Evolutionary conservation across 2,797 vertebrate genomes (phyloP).

Genomic region (Sebastiscus tertius): DNA sequence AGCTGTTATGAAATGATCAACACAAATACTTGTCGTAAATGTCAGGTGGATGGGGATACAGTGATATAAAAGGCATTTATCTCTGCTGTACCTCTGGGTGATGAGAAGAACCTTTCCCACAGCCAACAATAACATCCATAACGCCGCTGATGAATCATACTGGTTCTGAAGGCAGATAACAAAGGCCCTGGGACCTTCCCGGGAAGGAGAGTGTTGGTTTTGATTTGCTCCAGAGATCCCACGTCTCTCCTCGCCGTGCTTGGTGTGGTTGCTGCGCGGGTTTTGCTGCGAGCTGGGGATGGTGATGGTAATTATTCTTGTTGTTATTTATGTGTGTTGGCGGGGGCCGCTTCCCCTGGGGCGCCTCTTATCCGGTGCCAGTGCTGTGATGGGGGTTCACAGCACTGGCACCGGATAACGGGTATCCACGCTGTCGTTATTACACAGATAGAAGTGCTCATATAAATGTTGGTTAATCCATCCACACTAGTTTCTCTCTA

Average conservation of each 20-base stretch:
- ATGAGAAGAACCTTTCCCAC: slow-evolving; percentile 41
- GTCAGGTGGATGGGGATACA: slow-evolving; percentile 29
- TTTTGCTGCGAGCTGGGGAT: slow-evolving; percentile 14
- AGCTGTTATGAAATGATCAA: slow-evolving; percentile 41
- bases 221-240: slow-evolving; percentile 53
- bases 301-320: slow-evolving; percentile 42
- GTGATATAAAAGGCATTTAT: slow-evolving; percentile 42
- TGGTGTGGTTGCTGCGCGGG: slow-evolving; percentile 27
- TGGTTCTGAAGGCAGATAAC: slow-evolving; percentile 62
- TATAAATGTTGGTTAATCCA: slow-evolving; percentile 3
- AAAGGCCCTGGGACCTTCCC: slow-evolving; percentile 53
- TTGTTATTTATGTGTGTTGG: slow-evolving; percentile 54
- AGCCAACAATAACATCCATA: slow-evolving; percentile 64
- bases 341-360: not conserved
- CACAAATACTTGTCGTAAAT: slow-evolving; percentile 47
- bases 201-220: slow-evolving; percentile 48
- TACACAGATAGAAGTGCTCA: not conserved
- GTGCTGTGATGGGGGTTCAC: slow-evolving; percentile 3
- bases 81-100: slow-evolving; percentile 22
- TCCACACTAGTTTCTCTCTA: not conserved
- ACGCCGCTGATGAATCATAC: slow-evolving; percentile 55
- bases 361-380: not conserved
- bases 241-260: slow-evolving; percentile 12
- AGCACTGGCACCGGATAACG: slow-evolving; percentile 39
- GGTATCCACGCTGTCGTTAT: slow-evolving; percentile 10